Base-by-base conservation (phyloP, 2,113 vertebrate genomes). In the Anarhynchus alexandrinus region DNA sequence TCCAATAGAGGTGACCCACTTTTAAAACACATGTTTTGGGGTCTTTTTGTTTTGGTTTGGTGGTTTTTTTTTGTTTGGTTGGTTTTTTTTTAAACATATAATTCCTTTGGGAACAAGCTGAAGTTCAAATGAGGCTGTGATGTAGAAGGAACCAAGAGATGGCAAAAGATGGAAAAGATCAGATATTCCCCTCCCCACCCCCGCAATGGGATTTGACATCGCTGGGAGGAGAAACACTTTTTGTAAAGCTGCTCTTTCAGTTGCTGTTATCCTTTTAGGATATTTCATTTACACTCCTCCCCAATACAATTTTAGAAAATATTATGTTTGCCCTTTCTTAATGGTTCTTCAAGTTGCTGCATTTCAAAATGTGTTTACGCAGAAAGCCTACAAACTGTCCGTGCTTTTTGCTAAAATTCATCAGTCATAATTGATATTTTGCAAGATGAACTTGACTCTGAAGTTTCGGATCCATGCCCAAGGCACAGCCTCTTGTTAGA, bases 131-230 rank as follows among this genome's bases (percentile, higher is more conserved):
- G 1, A 90, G 42, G 74, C 15, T 88, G 47, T 26, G 49, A 74
- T 43, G 11, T 9, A 62, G 10, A 88, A 86, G 13, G 38, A 88
- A 88, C 5, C 11, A 79, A 42, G 42, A 79, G 19, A 92, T 16
- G 5, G 34, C 23, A 87, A 93, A 71, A 15, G 22, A 69, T 30
- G 4, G 27, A 36, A 76, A 49, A 88, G 6, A 54, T 11, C 3
- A 65, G 30, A 22, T 49, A 22, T 49, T 9, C 14, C 12, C 3
- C 14, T 1, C 12, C 3, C 3, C 12, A 10, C 17, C 10, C 15
- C 27, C 17, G 5, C 16, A 29, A 54, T 54, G 16, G 34, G 15
- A 82, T 71, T 67, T 67, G n/a, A 7, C 72, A 42, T 57, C 11
- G 2, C n/a, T 59, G 22, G 12, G 12, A 90, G 5, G 10, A 82